Base-by-base conservation (phyloP, 2,888 invertebrate species). In the Marronus borbonicus region DNA sequence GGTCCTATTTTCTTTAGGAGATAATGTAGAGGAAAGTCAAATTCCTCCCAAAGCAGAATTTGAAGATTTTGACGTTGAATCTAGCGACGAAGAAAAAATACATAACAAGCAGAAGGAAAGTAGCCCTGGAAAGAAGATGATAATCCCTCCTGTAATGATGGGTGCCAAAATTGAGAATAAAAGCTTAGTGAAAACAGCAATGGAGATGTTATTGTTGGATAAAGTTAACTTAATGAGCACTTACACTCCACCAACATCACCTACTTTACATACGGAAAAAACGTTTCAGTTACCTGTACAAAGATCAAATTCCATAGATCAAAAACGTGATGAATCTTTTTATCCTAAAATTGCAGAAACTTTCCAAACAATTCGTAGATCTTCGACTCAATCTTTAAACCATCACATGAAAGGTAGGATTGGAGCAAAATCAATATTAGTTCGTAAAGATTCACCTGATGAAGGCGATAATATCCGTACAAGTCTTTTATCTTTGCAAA, bases 131-230 rank as follows among this genome's bases (percentile, higher is more conserved):
- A 60, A 76, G 49, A 79, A 81, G 70, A 70, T 82, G 49, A 84
- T 85, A 74, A 79, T 83, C 28, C 84, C 85, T 24, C 83, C 85
- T 58, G 84, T 84, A 17, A 81, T 83, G 50, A 83, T 82, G 50
- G 78, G 80, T 17, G 81, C 81, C 70, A 80, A 83, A 78, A 78
- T 83, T 50, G 81, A 83, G 79, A 78, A 81, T 55, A 83, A 84
- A 81, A 82, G 86, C 68, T 82, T 87, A 75, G 78, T 87, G 12
- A 84, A 85, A 81, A 87, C 87, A 7, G 88, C 87, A 39, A 86
- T 88, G 84, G 86, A 88, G 81, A 86, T 86, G 20, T 86, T 88
- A 77, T 81, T 88, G 28, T 82, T 88, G 55, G 88, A 88, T 72
- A 87, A 87, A 83, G 84, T 85, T 12, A 86, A 85, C 78, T 79